Evolutionary conservation across 2,797 vertebrate species (phyloP).

Genomic region (Poecilia wingei): DNA sequence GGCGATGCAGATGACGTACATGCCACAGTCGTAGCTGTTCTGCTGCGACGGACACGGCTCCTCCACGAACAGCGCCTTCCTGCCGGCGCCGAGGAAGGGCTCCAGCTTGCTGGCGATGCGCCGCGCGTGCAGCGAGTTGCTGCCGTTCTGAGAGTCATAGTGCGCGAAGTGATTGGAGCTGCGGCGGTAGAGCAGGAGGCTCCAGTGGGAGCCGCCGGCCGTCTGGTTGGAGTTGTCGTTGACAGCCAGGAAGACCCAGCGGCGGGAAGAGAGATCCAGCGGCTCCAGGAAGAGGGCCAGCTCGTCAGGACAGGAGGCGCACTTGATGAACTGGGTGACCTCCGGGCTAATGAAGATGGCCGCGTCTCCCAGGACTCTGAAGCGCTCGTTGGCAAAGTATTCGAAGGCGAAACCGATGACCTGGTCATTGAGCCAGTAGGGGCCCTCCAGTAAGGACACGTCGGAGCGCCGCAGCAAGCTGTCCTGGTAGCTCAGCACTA

Average conservation of each 20-base stretch:
- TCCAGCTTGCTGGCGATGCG: constrained; percentile 89
- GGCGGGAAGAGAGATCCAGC: constrained; percentile 83
- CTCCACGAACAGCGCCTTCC: constrained; percentile 84
- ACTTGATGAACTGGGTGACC: constrained; percentile 98
- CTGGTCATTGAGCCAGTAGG: constrained; percentile 95
- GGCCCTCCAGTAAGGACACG: constrained; percentile 89
- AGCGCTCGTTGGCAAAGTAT: constrained; percentile 87
- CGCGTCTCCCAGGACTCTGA: constrained; percentile 78
- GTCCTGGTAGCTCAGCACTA: constrained; percentile 96
- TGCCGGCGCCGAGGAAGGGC: constrained; percentile 81
- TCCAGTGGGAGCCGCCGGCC: constrained; percentile 96
- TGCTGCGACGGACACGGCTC: constrained; percentile 92
- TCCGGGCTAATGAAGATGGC: constrained; percentile 93
- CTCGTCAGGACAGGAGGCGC: constrained; percentile 86
- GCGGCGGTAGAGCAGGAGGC: constrained; percentile 90
- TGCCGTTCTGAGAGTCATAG: constrained; percentile 92
- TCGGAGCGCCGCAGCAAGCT: constrained; percentile 92
- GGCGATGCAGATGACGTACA: constrained; percentile 95
- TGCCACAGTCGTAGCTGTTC: constrained; percentile 98
- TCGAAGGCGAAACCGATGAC: constrained; percentile 97
- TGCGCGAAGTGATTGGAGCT: constrained; percentile 88
- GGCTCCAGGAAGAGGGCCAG: constrained; percentile 91
- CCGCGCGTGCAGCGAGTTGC: constrained; percentile 88
- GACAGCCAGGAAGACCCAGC: constrained; percentile 90
- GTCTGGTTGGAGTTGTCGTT: constrained; percentile 94